Conservation (phyloP, 2,888 invertebrate species). For the Chromoteleia sp. region DNA sequence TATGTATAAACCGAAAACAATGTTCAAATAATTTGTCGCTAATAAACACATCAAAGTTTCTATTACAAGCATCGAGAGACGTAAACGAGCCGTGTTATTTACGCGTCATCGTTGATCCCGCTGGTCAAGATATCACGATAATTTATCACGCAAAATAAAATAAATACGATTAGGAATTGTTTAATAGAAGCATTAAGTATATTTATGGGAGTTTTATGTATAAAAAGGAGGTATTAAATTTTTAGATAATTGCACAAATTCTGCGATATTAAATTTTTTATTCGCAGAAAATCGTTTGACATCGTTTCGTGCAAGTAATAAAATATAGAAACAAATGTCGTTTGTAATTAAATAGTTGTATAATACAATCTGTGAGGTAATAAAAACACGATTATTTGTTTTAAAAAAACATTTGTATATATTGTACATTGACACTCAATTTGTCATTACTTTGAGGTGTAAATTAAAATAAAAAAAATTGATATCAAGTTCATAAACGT, state of each 20-base stretch:
- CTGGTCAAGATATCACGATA: constrained; percentile 32
- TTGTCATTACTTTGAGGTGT: too few species aligned
- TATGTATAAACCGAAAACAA: constrained; percentile 34
- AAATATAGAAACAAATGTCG: too few species aligned
- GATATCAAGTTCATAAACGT: too few species aligned
- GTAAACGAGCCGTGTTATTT: constrained; percentile 26
- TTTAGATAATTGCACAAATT: background rate
- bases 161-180: constrained; percentile 30
- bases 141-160: constrained; percentile 33
- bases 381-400: too few species aligned
- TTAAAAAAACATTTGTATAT: too few species aligned
- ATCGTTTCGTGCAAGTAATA: too few species aligned
- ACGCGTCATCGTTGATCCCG: constrained; percentile 39
- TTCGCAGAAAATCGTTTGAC: too few species aligned
- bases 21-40: constrained; percentile 27
- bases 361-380: too few species aligned
- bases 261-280: background rate
- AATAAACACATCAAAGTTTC: constrained; percentile 33
- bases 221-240: background rate
- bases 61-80: constrained; percentile 7
- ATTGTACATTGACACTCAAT: too few species aligned
- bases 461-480: too few species aligned
- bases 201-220: constrained; percentile 2
- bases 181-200: constrained; percentile 27
- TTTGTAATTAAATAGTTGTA: too few species aligned